Evolutionary conservation across 2,797 vertebrate species (phyloP).

Genomic region (Pelodytes ibericus): DNA sequence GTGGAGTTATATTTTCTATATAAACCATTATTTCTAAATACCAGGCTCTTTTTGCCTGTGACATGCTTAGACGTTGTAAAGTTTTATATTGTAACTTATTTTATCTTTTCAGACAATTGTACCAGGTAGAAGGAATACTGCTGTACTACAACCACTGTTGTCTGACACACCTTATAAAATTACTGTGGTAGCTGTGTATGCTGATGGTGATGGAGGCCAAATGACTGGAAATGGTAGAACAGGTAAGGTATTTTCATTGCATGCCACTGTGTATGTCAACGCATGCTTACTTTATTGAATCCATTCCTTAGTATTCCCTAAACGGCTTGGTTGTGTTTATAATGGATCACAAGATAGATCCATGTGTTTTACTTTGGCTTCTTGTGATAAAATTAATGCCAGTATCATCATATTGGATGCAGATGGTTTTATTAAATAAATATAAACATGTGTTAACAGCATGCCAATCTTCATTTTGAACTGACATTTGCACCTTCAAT

Average conservation of each 20-base stretch:
- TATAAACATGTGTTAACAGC: background rate
- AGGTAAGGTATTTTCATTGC: conserved; percentile 67
- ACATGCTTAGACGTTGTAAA: too few relatives aligned
- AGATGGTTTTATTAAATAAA: conserved; percentile 6
- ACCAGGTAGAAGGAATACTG: conserved; percentile 93
- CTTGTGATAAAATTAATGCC: background rate
- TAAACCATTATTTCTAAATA: too few relatives aligned
- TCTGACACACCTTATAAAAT: conserved; percentile 95
- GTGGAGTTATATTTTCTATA: too few relatives aligned
- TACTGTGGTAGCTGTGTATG: conserved; percentile 87
- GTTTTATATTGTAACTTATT: conserved; percentile 25
- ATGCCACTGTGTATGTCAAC: background rate
- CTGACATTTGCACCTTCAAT: background rate
- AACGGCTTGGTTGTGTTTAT: background rate
- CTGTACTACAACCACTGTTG: conserved; percentile 82
- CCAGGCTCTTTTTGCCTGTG: too few relatives aligned
- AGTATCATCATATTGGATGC: background rate
- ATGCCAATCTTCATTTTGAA: background rate
- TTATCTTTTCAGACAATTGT: conserved; percentile 80
- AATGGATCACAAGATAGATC: background rate
- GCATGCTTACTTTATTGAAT: background rate
- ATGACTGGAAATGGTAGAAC: conserved; percentile 88
- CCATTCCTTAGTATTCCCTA: too few relatives aligned
- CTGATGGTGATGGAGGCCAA: conserved; percentile 86
- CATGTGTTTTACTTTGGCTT: conserved; percentile 12